These are phyloP conservation scores for Leuciscus waleckii DNA, from an alignment of 2,797 vertebrate genomes.

Conservation along the genomic window DNA sequence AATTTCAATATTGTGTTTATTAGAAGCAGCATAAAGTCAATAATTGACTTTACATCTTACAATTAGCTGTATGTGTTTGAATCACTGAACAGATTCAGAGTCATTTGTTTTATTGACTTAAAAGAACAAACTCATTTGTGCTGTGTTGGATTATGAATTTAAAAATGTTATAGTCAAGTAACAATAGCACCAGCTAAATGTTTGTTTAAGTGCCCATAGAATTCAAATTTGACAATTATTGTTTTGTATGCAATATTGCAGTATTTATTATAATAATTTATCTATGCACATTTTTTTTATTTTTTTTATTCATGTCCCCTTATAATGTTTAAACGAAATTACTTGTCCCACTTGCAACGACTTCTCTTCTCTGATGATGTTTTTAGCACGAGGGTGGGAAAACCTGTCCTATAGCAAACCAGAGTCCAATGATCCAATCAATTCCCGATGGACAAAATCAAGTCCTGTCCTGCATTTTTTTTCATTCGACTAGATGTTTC, in stretches of 20 bases:
- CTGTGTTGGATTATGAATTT: neutral
- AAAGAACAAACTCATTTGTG: neutral
- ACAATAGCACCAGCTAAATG: neutral
- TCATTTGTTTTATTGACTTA: neutral
- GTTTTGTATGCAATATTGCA: neutral
- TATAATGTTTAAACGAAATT: neutral
- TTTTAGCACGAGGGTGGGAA: neutral
- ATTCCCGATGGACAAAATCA: neutral
- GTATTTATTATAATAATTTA: neutral
- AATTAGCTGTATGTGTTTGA: neutral
- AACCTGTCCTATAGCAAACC: neutral
- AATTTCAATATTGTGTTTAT: neutral
- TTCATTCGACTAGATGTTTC: neutral
- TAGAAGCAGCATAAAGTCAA: neutral
- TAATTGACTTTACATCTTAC: neutral
- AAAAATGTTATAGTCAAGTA: neutral
- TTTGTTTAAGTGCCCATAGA: neutral
- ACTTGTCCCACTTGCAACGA: neutral
- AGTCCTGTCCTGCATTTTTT: neutral
- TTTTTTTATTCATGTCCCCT: neutral
- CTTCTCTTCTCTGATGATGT: neutral
- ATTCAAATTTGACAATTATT: neutral
- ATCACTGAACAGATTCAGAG: neutral
- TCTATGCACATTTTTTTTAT: neutral
- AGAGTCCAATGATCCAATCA: neutral